Conservation (phyloP, 2,113 vertebrate species). For the Riparia riparia region DNA sequence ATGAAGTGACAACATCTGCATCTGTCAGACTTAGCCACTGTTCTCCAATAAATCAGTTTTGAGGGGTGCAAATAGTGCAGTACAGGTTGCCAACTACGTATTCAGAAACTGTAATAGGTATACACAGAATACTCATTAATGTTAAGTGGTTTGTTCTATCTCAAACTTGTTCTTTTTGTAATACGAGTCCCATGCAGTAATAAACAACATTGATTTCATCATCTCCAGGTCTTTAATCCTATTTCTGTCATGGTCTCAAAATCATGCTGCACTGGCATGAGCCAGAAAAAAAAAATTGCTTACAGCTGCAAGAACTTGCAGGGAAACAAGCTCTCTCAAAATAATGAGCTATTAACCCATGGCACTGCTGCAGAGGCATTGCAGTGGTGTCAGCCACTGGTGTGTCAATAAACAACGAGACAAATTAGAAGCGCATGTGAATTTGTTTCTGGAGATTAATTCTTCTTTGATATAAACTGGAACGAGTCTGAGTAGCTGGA, state of each 20-base stretch:
- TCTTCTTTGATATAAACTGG: constrained; percentile 33
- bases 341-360: constrained; percentile 66
- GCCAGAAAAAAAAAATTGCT: constrained; percentile 42
- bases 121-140: neutral
- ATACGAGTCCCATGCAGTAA: neutral
- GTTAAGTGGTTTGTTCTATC: neutral
- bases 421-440: constrained; percentile 32
- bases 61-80: neutral
- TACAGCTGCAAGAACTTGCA: constrained; percentile 62
- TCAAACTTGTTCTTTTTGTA: neutral
- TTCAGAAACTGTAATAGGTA: neutral
- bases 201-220: constrained; percentile 20
- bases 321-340: constrained; percentile 58
- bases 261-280: constrained; percentile 33
- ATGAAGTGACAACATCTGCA: neutral
- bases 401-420: constrained; percentile 39
- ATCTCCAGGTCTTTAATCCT: constrained; percentile 25
- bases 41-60: neutral
- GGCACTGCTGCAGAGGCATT: constrained; percentile 37
- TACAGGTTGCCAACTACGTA: neutral
- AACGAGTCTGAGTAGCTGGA: constrained; percentile 50
- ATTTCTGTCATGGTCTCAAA: constrained; percentile 27
- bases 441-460: constrained; percentile 40
- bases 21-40: neutral
- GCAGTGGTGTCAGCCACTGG: constrained; percentile 46